Conservation (phyloP, 2,888 invertebrate genomes). For the Parnassius glacialis region DNA sequence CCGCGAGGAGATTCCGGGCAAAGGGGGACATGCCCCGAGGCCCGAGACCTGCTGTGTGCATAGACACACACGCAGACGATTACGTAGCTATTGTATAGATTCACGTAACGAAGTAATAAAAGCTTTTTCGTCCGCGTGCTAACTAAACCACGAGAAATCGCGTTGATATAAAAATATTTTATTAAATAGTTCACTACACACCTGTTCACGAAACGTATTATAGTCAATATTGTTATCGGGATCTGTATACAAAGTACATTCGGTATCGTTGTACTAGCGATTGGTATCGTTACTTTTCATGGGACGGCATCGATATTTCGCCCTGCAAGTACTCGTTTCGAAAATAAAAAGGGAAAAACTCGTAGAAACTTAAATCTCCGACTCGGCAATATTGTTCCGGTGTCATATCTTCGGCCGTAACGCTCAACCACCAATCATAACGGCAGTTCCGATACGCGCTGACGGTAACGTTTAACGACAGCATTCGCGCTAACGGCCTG, state of each 20-base stretch:
- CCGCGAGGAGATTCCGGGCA: too few relatives aligned
- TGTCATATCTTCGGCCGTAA: conserved; percentile 41
- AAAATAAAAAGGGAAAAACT: conserved; percentile 15
- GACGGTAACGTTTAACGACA: conserved; percentile 54
- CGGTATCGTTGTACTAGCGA: conserved; percentile 7
- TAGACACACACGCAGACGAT: too few relatives aligned
- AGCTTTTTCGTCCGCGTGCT: too few relatives aligned
- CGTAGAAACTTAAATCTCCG: conserved; percentile 31
- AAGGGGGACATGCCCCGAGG: too few relatives aligned
- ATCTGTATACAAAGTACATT: conserved; percentile 7
- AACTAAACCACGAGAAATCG: neutral
- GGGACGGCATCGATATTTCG: conserved; percentile 10
- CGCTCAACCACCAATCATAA: conserved; percentile 62
- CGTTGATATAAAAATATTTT: neutral
- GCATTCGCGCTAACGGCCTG: conserved; percentile 52
- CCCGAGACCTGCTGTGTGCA: too few relatives aligned
- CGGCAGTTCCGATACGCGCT: conserved; percentile 61
- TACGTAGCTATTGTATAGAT: neutral
- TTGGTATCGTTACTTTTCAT: conserved; percentile 22
- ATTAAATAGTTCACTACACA: conserved; percentile 2
- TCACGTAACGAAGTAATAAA: too few relatives aligned
- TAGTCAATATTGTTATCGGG: conserved; percentile 11
- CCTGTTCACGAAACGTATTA: conserved; percentile 2
- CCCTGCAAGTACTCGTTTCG: conserved; percentile 10
- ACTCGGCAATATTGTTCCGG: conserved; percentile 38